These are phyloP conservation scores for Conistra vaccinii DNA, from an alignment of 2,888 invertebrate species.

Conservation along the genomic window DNA sequence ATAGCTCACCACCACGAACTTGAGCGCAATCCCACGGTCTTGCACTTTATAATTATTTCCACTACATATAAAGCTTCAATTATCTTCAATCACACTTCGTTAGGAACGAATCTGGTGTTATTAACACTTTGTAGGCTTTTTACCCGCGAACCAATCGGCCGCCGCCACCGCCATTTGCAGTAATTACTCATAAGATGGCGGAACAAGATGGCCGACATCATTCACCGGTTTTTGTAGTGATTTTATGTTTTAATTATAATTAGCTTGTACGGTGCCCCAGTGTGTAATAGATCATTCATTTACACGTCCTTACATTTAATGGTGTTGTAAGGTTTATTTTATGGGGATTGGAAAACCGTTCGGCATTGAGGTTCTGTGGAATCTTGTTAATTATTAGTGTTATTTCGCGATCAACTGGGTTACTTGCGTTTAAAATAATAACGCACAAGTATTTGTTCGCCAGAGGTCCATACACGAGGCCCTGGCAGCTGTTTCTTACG, in stretches of 20 bases:
- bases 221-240: conserved; percentile 78
- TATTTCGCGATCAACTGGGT: conserved; percentile 12
- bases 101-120: conserved; percentile 85
- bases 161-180: conserved; percentile 81
- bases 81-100: conserved; percentile 85
- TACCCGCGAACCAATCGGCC: conserved; percentile 80
- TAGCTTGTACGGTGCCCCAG: conserved; percentile 50
- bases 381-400: conserved; percentile 34
- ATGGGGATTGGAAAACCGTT: conserved; percentile 37
- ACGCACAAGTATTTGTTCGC: conserved; percentile 10
- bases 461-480: neutral
- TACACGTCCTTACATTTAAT: conserved; percentile 56
- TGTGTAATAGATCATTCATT: conserved; percentile 60
- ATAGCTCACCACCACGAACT: conserved; percentile 39
- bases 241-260: conserved; percentile 69
- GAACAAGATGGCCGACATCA: conserved; percentile 80
- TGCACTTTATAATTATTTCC: conserved; percentile 67
- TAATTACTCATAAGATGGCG: conserved; percentile 85
- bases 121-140: conserved; percentile 84
- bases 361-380: conserved; percentile 20
- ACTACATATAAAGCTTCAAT: conserved; percentile 74
- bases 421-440: conserved; percentile 39
- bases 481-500: neutral
- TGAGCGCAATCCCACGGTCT: conserved; percentile 68
- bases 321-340: conserved; percentile 45